Base-by-base conservation (phyloP, 2,888 invertebrate species). In the Iselma pallidipennis region DNA sequence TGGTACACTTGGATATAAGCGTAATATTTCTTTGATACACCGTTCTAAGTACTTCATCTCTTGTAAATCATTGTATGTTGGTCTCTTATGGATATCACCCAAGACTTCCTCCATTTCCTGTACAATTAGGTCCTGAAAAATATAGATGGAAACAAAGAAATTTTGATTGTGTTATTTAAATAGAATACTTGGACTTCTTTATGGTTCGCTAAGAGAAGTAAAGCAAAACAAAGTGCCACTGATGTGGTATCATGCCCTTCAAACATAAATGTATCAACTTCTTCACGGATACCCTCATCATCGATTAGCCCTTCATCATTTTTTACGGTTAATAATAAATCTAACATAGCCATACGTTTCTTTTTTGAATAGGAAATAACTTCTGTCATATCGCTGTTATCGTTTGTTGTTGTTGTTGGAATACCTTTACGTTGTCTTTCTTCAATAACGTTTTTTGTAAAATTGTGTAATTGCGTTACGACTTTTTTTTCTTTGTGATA, bases 261-360 rank as follows among this genome's bases (percentile, higher is more conserved):
- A 75, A 87, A 87, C 84, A 86, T 86, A 55, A 87, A 87, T 0
- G 87, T 87, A 64, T 87, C 87, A 0, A 87, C 87, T 80, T 87
- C 87, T 72, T 86, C 87, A 67, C 85, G 83, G 59, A 87, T 84
- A 1, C 85, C 86, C 37, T 75, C 70, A 60, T 82, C 82, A 69
- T 85, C 83, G 33, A 86, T 85, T 14, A 63, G 49, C 21, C 77
- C 73, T 0, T 83, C 84, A 1, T 83, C 79, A 50, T 78, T 77
- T 67, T 86, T 84, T 0, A 85, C 85, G 3, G 80, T 74, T 14
- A 87, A 69, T 3, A 87, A 72, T 14, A 87, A 80, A 74, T 87
- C 86, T 52, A 87, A 71, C 85, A 87, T 84, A 0, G 85, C 86
- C 48, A 83, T 79, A 14, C 83, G 83, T 64, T 83, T 85, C 73